Conservation (phyloP, 92 coral and sea anemone species). For the Umimayanthus chanpuru region DNA sequence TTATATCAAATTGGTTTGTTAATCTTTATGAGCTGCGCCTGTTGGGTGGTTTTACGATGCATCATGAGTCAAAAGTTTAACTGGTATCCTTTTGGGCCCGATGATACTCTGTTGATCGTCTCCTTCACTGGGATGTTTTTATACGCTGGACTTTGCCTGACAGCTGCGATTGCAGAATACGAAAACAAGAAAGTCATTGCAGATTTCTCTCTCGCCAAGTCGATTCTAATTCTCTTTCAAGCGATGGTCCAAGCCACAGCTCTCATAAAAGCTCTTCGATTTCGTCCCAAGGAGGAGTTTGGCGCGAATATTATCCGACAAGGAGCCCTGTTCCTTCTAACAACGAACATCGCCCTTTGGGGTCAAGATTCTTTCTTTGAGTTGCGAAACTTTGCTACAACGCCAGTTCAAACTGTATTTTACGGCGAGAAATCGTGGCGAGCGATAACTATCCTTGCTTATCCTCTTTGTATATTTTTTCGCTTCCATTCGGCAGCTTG, state of each 20-base stretch:
- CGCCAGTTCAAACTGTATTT: conserved; percentile 91
- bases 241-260: conserved; percentile 95
- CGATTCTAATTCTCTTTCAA: conserved; percentile 76
- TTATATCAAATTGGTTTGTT: conserved; percentile 79
- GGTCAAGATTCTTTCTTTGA: conserved; percentile 94
- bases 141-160: conserved; percentile 88
- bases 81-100: conserved; percentile 93
- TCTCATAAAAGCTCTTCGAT: conserved; percentile 90
- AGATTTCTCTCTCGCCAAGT: conserved; percentile 84
- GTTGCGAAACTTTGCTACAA: conserved; percentile 84
- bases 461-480: conserved; percentile 93
- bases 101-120: conserved; percentile 82
- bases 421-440: conserved; percentile 97
- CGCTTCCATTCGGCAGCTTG: conserved; percentile 97
- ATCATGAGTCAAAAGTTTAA: conserved; percentile 85
- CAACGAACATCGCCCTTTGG: conserved; percentile 95
- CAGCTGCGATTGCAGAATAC: conserved; percentile 95
- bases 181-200: conserved; percentile 76
- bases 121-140: conserved; percentile 90
- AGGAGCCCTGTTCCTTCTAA: conserved; percentile 89
- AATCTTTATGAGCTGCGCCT: conserved; percentile 83
- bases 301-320: conserved; percentile 92
- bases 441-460: conserved; percentile 88
- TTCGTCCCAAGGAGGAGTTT: conserved; percentile 81
- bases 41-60: conserved; percentile 93